Evolutionary conservation across 2,113 vertebrate genomes (phyloP).

Genomic region (Aegotheles bennettii): DNA sequence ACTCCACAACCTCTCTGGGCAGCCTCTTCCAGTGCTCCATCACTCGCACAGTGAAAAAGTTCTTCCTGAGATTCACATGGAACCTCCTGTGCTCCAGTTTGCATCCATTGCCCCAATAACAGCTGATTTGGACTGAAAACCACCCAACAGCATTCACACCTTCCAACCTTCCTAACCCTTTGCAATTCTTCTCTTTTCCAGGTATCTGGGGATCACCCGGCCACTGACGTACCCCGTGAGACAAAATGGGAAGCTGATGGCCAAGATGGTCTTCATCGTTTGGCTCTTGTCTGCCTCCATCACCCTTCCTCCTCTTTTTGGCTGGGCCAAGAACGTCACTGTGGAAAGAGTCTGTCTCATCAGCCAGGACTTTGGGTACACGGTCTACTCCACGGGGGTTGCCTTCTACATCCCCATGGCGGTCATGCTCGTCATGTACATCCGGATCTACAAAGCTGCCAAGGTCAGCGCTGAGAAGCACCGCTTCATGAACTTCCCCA

Average conservation of each 20-base stretch:
- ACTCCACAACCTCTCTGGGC: too few species aligned
- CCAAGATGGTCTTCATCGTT: slow-evolving; percentile 75
- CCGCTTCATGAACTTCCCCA: slow-evolving; percentile 69
- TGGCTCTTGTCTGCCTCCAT: slow-evolving; percentile 77
- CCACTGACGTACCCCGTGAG: slow-evolving; percentile 68
- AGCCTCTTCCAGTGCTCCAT: too few species aligned
- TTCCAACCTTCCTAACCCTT: background rate
- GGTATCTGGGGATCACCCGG: slow-evolving; percentile 74
- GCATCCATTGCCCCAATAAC: too few species aligned
- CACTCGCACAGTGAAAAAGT: too few species aligned
- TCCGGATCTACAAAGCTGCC: slow-evolving; percentile 73
- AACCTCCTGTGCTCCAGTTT: too few species aligned
- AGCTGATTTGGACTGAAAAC: accelerated
- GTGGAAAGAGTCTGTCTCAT: slow-evolving; percentile 73
- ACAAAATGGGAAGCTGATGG: slow-evolving; percentile 74
- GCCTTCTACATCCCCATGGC: slow-evolving; percentile 79
- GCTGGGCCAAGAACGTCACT: slow-evolving; percentile 73
- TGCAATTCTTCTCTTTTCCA: background rate
- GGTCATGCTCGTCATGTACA: slow-evolving; percentile 76
- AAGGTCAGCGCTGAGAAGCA: slow-evolving; percentile 72
- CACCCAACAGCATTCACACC: background rate
- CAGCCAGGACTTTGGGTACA: slow-evolving; percentile 78
- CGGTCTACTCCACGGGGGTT: slow-evolving; percentile 72
- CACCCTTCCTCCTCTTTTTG: slow-evolving; percentile 71
- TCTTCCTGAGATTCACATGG: too few species aligned